Evolutionary conservation across 2,113 vertebrate species (phyloP).

Genomic region (Nesospiza acunhae): DNA sequence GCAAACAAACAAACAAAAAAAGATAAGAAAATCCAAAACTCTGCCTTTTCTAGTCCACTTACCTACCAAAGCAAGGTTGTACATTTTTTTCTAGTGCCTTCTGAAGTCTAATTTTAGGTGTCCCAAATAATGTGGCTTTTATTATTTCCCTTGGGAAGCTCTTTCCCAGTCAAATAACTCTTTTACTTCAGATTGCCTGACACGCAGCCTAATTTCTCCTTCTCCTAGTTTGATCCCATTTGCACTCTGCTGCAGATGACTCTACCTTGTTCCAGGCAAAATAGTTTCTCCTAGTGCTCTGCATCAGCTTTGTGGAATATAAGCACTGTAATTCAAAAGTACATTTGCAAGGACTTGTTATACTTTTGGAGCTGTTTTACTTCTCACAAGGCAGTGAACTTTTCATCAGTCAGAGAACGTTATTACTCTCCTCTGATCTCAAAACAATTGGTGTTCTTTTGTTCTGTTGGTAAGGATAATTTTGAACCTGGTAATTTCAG

Average conservation of each 20-base stretch:
- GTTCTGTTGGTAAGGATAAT: not conserved
- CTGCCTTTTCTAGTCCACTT: constrained; percentile 29
- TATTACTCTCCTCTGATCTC: not conserved
- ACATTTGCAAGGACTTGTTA: not conserved
- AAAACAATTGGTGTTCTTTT: not conserved
- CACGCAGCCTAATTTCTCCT: constrained; percentile 41
- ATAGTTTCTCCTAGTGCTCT: not conserved
- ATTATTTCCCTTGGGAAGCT: constrained; percentile 39
- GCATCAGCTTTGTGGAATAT: not conserved
- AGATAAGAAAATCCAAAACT: not conserved
- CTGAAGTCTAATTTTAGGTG: constrained; percentile 57
- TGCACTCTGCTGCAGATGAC: not conserved
- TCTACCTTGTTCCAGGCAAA: not conserved
- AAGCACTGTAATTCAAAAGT: not conserved
- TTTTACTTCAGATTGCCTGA: not conserved
- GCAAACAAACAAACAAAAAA: too few species aligned
- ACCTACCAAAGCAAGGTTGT: constrained; percentile 13
- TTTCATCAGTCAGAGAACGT: not conserved
- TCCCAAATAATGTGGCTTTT: constrained; percentile 49
- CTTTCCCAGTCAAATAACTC: constrained; percentile 15
- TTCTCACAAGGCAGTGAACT: not conserved
- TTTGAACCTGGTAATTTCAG: constrained; percentile 28
- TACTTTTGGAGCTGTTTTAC: not conserved
- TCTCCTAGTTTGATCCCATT: constrained; percentile 5
- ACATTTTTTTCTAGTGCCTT: constrained; percentile 12